Base-by-base conservation (phyloP, 2,113 vertebrate genomes). In the Pelvicachromis taeniatus region DNA sequence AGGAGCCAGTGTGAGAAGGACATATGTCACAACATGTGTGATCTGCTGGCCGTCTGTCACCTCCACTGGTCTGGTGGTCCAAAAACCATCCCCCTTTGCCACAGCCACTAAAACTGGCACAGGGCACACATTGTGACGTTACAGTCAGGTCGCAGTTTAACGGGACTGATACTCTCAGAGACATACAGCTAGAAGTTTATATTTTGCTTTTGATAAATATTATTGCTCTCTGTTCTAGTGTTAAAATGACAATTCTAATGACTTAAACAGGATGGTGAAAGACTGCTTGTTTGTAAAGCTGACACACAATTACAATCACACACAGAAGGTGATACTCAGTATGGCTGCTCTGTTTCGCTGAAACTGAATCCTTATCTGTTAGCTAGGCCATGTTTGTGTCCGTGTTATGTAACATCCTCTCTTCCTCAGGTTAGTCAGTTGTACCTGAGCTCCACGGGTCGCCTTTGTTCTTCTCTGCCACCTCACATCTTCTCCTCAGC, bases 401-500 rank as follows among this genome's bases (percentile, higher is more conserved):
- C 9, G 4, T 77, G 73, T 92, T 58, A 59, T 45, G 4, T 75
- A 59, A 79, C 6, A 17, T 23, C 42, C 14, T 79, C 59, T 81
- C 33, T 70, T 56, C 91, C 89, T 63, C 94, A 99, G 98, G 98
- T 99, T 83, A 98, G 97, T 14, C 97, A 98, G 94, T 94, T 99
- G 93, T 99, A 99, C 91, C 94, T 97, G 92, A 98, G 97, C 95
- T 95, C 95, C 86, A 96, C 96, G 3, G 98, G 97, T 40, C 97
- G 96, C 9, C 68, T 97, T 14, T 97, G 97, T 87, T 96, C 97
- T 14, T 97, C 97, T 5, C 96, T 99, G 86, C 98, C 98, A 0
- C 98, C 98, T 6, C 98, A 99, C 93, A 97, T 99, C 90, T 99
- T 98, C 95, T 97, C 97, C 82, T 99, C 97, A 16, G 96, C 97